These are phyloP conservation scores for Zonitis immaculata DNA, from an alignment of 2,888 invertebrate genomes.

Conservation along the genomic window DNA sequence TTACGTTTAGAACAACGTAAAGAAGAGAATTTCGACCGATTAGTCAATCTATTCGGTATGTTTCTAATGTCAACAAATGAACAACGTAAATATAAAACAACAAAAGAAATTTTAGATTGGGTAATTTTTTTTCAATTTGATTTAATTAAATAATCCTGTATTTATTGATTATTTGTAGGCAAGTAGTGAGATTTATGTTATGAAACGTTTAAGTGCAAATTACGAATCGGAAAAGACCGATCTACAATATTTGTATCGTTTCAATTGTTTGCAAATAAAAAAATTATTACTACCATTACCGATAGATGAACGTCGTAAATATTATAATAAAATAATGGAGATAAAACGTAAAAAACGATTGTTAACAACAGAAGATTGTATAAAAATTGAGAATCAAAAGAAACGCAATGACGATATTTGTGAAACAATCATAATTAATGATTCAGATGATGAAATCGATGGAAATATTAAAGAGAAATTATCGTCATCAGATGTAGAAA, in stretches of 20 bases:
- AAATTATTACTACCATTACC: not conserved
- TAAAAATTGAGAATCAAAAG: not conserved
- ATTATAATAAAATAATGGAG: not conserved
- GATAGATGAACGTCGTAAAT: not conserved
- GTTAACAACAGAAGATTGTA: too few species aligned
- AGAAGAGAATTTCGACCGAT: constrained; percentile 1
- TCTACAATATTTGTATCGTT: not conserved
- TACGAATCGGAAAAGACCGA: constrained; percentile 1
- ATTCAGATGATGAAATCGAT: constrained; percentile 19
- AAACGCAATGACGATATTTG: not conserved
- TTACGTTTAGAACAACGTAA: not conserved
- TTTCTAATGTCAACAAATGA: constrained; percentile 11
- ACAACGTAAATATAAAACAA: not conserved
- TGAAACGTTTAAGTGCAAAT: constrained; percentile 1
- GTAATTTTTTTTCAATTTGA: too few species aligned
- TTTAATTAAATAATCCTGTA: too few species aligned
- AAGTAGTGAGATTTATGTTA: not conserved
- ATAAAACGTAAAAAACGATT: not conserved
- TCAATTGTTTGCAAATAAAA: not conserved
- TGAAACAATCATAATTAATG: constrained; percentile 14
- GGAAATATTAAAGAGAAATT: too few species aligned
- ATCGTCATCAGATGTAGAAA: not conserved
- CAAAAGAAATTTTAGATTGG: constrained; percentile 10
- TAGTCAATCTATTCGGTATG: constrained; percentile 8
- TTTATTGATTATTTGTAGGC: too few species aligned